phyloP scores from a whole-genome alignment of 2,113 vertebrate genomes.

The Paedocypris sp. region DNA sequence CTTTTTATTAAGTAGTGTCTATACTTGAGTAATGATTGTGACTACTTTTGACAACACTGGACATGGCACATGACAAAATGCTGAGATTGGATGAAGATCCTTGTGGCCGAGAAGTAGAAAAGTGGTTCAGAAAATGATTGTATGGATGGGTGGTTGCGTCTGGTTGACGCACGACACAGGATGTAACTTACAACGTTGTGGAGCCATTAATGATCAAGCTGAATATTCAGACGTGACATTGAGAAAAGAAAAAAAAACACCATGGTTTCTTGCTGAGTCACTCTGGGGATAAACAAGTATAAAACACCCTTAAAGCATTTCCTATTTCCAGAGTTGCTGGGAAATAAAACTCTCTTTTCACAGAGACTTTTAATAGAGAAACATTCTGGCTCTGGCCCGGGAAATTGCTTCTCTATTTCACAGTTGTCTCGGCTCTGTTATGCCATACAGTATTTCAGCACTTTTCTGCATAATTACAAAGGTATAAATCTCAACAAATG shows the following conservation, averaged over 20 bases:
- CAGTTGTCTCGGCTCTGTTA: not conserved
- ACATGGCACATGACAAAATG: too few species aligned
- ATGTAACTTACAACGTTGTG: too few species aligned
- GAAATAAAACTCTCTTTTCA: not conserved
- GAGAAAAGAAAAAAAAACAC: not conserved
- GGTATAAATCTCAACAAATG: constrained; percentile 18
- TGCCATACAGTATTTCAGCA: not conserved
- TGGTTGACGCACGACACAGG: too few species aligned
- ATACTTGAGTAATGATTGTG: too few species aligned
- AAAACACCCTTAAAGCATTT: not conserved
- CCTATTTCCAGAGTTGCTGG: not conserved
- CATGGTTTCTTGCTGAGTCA: not conserved
- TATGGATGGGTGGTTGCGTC: too few species aligned
- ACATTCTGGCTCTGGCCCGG: not conserved
- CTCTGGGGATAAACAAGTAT: constrained; percentile 9
- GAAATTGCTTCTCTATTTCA: constrained; percentile 2
- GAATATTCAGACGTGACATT: not conserved
- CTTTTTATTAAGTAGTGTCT: too few species aligned
- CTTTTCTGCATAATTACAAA: not conserved
- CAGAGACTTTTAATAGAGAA: not conserved
- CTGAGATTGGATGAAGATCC: too few species aligned
- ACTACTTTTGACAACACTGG: too few species aligned
- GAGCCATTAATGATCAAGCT: too few species aligned
- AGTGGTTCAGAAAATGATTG: too few species aligned
- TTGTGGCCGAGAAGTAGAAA: too few species aligned